Evolutionary conservation across 2,797 vertebrate species (phyloP).

Genomic region (Micromesistius poutassou): DNA sequence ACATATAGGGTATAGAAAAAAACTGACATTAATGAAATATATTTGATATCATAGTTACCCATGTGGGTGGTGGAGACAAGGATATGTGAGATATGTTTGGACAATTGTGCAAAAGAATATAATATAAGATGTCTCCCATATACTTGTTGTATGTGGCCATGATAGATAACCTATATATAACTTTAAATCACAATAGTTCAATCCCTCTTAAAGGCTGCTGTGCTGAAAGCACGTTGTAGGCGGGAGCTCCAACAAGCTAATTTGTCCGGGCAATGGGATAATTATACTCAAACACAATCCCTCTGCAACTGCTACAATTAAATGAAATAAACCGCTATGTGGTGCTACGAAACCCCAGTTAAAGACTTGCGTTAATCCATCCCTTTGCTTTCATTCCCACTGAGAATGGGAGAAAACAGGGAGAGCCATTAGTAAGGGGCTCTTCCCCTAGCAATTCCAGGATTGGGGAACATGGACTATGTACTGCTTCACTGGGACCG

Average conservation of each 20-base stretch:
- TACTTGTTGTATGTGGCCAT: not conserved
- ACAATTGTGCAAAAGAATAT: not conserved
- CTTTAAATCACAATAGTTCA: slow-evolving; percentile 49
- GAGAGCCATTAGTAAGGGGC: slow-evolving; percentile 34
- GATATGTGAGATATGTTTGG: not conserved
- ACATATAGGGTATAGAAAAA: not conserved
- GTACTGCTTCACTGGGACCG: slow-evolving; percentile 20
- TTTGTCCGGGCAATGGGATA: slow-evolving; percentile 62
- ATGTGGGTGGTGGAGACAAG: not conserved
- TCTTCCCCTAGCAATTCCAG: slow-evolving; percentile 21
- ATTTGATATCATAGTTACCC: not conserved
- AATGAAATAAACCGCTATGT: slow-evolving; percentile 46
- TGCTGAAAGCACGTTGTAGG: slow-evolving; percentile 37
- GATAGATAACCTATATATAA: slow-evolving; percentile 30
- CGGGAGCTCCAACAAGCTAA: slow-evolving; percentile 53
- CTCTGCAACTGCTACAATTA: slow-evolving; percentile 46
- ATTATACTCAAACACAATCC: slow-evolving; percentile 60
- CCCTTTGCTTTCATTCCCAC: slow-evolving; percentile 19
- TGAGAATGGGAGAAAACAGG: slow-evolving; percentile 35
- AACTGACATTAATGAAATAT: not conserved
- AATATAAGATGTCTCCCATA: not conserved
- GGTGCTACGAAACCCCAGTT: slow-evolving; percentile 33
- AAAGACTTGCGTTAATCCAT: slow-evolving; percentile 53
- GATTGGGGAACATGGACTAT: slow-evolving; percentile 21
- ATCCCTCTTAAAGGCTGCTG: slow-evolving; percentile 19